phyloP scores from a whole-genome alignment of 2,888 invertebrate genomes.

The Mesorhabditis sp. region DNA sequence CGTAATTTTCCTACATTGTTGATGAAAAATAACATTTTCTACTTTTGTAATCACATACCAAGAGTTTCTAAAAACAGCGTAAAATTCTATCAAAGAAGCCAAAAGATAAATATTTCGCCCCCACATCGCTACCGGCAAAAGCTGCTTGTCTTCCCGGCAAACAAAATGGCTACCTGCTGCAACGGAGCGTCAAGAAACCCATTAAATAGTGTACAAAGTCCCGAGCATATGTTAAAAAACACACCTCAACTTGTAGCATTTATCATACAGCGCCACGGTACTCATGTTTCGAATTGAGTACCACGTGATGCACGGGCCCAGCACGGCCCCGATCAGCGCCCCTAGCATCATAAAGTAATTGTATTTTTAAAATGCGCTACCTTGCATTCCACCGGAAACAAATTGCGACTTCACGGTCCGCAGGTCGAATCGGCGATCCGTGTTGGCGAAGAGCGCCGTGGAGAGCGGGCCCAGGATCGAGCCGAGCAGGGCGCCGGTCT shows the following conservation, averaged over 20 bases:
- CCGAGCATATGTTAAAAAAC: background rate
- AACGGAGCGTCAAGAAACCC: no score
- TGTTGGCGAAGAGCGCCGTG: background rate
- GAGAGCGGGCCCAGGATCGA: slow-evolving; percentile 33
- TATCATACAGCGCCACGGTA: slow-evolving; percentile 42
- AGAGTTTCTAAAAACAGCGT: no score
- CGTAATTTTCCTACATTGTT: no score
- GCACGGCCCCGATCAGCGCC: slow-evolving; percentile 28
- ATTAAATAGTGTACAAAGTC: background rate
- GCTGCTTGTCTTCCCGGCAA: no score
- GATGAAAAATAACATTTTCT: no score
- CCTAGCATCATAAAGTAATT: slow-evolving; percentile 12
- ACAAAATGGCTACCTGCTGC: no score
- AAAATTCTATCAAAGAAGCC: no score
- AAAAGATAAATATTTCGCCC: no score
- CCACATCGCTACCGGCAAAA: no score
- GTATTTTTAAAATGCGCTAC: slow-evolving; percentile 14
- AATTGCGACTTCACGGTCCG: background rate
- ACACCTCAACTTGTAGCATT: slow-evolving; percentile 41
- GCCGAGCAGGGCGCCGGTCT: slow-evolving; percentile 43
- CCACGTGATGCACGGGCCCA: slow-evolving; percentile 43
- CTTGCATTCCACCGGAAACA: slow-evolving; percentile 16
- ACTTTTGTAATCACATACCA: no score
- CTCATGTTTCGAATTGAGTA: slow-evolving; percentile 40
- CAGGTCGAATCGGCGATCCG: background rate